Evolutionary conservation across 2,888 invertebrate species (phyloP), one percentile per base, ranked within the genome.

Genomic region (Phragmatobia fuliginosa): DNA sequence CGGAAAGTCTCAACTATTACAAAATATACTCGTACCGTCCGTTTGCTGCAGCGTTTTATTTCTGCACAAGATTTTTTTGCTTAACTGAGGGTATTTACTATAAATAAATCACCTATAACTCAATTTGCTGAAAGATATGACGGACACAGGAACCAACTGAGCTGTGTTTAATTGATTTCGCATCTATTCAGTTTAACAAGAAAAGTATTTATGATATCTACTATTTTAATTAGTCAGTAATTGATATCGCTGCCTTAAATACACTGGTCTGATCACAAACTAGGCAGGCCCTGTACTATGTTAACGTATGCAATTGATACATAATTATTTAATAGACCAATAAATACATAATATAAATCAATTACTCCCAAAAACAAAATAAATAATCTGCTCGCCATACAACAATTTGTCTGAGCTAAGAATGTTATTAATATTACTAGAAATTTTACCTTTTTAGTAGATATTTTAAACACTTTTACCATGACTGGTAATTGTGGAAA

Each of bases 21-120:
- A 72, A 72, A 68, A 68, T 72, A 72, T 66, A 66, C 16, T 66
- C 31, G 11, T 66, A 68, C 71, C 71, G 68, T 68, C 71, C 71
- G 71, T 72, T 58, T 72, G 71, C 66, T 68, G 71, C 71, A 62
- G 25, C 28, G 28, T 25, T 36, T 33, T 41, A 31, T 32, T 45
- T 18, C 49, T 58, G 18, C 64, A 49, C 60, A 68, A 31, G 52
- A 61, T 61, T 63, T 63, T 63, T 63, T 14, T 32, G 33, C 62
- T 36, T 56, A 68, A 52, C 38, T 49, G 56, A 18, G 41, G 32
- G 32, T 10, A 45, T 62, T 45, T n/a, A 63, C 49, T 32, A 49
- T 49, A 63, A n/a, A 49, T 14, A 49, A n/a, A 49, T 49, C 49
- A 32, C 63, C 25, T 16, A 25, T 32, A 52, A 64, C 32, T 33